Percentiles rank a stretch among this genome's conserved stretches.
Evolutionary conservation across 2,797 vertebrate species (phyloP).

Genomic region (Acanthiza pusilla): DNA sequence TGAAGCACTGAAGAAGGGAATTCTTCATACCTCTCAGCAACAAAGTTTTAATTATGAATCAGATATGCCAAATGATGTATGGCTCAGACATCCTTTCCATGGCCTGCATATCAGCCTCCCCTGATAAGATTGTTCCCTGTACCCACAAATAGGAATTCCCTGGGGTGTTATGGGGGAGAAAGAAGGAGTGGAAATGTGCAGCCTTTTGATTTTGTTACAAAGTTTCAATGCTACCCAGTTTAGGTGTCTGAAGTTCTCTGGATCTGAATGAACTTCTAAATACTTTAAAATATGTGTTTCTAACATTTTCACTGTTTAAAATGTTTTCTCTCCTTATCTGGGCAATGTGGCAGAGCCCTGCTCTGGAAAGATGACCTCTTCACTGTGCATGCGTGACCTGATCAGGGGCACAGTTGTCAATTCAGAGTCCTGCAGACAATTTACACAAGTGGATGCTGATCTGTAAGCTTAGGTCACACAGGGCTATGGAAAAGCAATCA

Average conservation of each 20-base stretch:
- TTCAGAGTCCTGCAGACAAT: not conserved
- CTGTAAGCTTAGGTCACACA: not conserved
- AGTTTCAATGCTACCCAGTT: not conserved
- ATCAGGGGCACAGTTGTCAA: not conserved
- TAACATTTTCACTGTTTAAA: not conserved
- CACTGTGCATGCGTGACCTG: not conserved
- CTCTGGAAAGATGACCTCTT: not conserved
- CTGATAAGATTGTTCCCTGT: not conserved
- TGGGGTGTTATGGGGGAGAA: not conserved
- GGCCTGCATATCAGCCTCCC: not conserved
- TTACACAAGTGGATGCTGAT: not conserved
- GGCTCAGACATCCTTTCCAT: not conserved
- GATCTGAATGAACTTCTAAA: not conserved
- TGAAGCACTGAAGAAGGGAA: not conserved
- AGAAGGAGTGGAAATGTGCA: not conserved
- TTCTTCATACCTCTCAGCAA: not conserved
- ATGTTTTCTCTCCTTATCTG: not conserved
- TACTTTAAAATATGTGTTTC: not conserved
- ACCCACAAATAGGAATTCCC: not conserved
- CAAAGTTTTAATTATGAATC: not conserved
- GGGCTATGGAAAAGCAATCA: not conserved
- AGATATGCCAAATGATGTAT: not conserved
- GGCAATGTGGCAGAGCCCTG: not conserved
- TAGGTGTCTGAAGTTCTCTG: not conserved
- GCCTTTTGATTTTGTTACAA: not conserved